A percentile compares a stretch with the other conserved stretches of the same genome.
Conservation (phyloP, 2,113 vertebrate species). For the Tupaia tana region DNA sequence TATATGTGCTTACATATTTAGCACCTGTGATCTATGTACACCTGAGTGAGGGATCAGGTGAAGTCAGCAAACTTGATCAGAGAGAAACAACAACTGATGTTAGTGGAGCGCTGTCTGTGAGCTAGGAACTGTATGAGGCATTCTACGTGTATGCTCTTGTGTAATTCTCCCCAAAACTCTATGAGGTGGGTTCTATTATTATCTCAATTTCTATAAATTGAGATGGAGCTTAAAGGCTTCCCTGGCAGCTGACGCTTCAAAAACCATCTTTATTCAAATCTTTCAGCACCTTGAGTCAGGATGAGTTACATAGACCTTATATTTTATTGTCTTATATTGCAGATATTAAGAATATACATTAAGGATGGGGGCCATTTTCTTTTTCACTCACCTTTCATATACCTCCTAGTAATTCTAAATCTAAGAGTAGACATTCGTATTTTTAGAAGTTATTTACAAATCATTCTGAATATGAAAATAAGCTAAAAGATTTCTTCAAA, state of each 20-base stretch:
- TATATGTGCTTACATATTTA: background rate
- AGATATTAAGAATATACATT: background rate
- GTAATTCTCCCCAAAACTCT: background rate
- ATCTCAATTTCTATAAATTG: background rate
- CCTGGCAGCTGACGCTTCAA: background rate
- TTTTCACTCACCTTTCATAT: background rate
- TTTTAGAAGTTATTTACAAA: slow-evolving; percentile 1
- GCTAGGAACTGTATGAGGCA: background rate
- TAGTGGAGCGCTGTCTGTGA: background rate
- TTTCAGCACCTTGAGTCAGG: background rate
- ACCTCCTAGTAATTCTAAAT: background rate
- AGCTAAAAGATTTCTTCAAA: background rate
- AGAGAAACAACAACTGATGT: background rate
- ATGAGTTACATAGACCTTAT: background rate
- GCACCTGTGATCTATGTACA: background rate
- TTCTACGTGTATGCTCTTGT: background rate
- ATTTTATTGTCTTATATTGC: background rate
- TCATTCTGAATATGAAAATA: slow-evolving; percentile 15
- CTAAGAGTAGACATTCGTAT: background rate
- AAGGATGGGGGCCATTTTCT: background rate
- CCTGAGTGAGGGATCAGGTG: background rate
- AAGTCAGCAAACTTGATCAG: background rate
- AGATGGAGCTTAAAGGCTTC: background rate
- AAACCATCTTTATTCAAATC: background rate
- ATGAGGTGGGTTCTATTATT: background rate